Evolutionary conservation across 1,140 invertebrate species (phyloP).

Genomic region (Papilio polyxenes): DNA sequence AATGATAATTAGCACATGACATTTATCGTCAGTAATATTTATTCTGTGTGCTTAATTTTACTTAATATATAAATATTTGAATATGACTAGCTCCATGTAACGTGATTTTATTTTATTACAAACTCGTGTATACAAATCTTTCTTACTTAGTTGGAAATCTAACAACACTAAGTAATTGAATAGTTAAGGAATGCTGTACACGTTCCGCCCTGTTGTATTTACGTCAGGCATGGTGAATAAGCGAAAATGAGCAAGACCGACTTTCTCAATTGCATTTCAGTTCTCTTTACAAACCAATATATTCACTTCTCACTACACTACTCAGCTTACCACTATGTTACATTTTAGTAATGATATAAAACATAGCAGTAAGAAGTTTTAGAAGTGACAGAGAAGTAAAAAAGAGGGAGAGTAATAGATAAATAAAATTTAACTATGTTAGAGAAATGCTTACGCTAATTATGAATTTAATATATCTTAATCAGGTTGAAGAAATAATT

Average conservation of each 20-base stretch:
- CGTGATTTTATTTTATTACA: not conserved
- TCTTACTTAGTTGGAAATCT: not conserved
- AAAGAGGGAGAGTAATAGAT: not conserved
- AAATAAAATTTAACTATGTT: too few species aligned
- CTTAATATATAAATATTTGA: not conserved
- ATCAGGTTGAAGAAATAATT: not conserved
- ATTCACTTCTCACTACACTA: not conserved
- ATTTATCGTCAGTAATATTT: too few species aligned
- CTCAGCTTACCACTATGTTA: not conserved
- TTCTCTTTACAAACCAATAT: not conserved
- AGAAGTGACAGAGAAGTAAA: not conserved
- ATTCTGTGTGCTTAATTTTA: too few species aligned
- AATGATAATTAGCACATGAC: too few species aligned
- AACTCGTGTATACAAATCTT: not conserved
- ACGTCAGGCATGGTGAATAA: constrained; percentile 22
- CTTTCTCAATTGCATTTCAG: constrained; percentile 31
- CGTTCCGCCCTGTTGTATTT: constrained; percentile 28
- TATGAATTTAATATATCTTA: not conserved
- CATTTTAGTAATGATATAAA: too few species aligned
- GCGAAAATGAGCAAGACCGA: constrained; percentile 19
- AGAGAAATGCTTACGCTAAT: not conserved
- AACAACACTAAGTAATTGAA: not conserved
- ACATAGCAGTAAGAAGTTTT: too few species aligned
- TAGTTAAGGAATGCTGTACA: constrained; percentile 17
- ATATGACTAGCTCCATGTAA: not conserved